Percentiles rank a stretch among this genome's conserved stretches.
These are phyloP conservation scores for Oasisia sp. DNA, from an alignment of 2,888 invertebrate species.

Conservation along the genomic window DNA sequence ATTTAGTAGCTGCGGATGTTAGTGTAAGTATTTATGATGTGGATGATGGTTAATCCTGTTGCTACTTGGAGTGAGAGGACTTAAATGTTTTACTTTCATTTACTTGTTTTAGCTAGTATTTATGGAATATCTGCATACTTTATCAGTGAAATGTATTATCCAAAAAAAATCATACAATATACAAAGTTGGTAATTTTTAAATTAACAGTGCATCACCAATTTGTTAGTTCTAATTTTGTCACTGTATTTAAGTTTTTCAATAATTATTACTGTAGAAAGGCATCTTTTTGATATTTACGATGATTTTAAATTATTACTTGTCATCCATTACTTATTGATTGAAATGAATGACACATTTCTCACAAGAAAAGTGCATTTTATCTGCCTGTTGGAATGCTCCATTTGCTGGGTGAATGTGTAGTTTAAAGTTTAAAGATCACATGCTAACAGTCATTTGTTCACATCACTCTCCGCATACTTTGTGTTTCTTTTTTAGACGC, in stretches of 20 bases:
- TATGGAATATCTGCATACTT: too few relatives aligned
- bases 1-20: too few relatives aligned
- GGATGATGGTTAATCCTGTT: too few relatives aligned
- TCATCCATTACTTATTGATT: too few relatives aligned
- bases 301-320: not conserved
- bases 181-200: not conserved
- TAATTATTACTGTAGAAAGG: not conserved
- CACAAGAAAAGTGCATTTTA: not conserved
- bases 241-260: not conserved
- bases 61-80: too few relatives aligned
- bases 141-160: too few relatives aligned
- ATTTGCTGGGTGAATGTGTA: not conserved
- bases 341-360: too few relatives aligned
- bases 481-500: not conserved
- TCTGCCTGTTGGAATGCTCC: not conserved
- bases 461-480: not conserved
- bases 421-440: not conserved
- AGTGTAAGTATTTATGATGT: too few relatives aligned
- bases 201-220: not conserved
- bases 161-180: not conserved
- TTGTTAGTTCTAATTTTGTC: not conserved
- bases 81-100: too few relatives aligned
- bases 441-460: not conserved
- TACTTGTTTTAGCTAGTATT: too few relatives aligned
- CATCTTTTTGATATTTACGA: not conserved